phyloP scores from a whole-genome alignment of 2,113 vertebrate species.

The Aegithalos caudatus region DNA sequence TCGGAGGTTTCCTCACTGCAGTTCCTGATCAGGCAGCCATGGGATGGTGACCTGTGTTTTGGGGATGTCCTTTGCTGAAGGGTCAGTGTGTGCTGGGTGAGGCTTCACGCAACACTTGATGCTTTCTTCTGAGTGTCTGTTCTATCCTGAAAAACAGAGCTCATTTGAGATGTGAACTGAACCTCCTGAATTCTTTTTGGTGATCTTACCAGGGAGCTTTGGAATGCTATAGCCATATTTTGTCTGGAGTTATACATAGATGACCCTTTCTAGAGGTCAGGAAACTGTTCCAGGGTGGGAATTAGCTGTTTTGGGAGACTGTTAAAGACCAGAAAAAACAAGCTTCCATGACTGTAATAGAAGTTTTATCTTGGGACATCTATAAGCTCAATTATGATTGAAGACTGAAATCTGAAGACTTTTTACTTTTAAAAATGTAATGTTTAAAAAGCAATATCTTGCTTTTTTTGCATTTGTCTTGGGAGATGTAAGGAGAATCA shows the following conservation, averaged over 20 bases:
- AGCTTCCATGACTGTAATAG: not conserved
- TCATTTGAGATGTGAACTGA: not conserved
- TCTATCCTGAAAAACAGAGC: not conserved
- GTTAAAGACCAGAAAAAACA: not conserved
- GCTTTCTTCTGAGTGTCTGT: not conserved
- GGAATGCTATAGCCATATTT: not conserved
- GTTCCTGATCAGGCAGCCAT: not conserved
- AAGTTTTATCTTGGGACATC: not conserved
- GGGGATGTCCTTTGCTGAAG: not conserved
- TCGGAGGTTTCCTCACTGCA: not conserved
- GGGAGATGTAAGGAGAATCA: not conserved
- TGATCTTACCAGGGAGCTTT: not conserved
- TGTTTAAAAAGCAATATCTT: not conserved
- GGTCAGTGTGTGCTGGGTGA: not conserved
- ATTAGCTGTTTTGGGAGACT: not conserved
- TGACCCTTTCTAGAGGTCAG: constrained; percentile 24
- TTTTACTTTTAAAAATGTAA: not conserved
- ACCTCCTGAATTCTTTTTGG: not conserved
- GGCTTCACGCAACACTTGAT: not conserved
- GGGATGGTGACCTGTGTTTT: not conserved
- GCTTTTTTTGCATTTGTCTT: not conserved
- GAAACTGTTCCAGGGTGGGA: constrained; percentile 1
- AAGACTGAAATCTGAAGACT: not conserved
- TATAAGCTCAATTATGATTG: not conserved
- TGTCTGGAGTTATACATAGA: constrained; percentile 22